Percentiles rank a stretch among this genome's conserved stretches.
These are phyloP conservation scores for Scyliorhinus canicula DNA, from an alignment of 2,797 vertebrate species.

Conservation along the genomic window DNA sequence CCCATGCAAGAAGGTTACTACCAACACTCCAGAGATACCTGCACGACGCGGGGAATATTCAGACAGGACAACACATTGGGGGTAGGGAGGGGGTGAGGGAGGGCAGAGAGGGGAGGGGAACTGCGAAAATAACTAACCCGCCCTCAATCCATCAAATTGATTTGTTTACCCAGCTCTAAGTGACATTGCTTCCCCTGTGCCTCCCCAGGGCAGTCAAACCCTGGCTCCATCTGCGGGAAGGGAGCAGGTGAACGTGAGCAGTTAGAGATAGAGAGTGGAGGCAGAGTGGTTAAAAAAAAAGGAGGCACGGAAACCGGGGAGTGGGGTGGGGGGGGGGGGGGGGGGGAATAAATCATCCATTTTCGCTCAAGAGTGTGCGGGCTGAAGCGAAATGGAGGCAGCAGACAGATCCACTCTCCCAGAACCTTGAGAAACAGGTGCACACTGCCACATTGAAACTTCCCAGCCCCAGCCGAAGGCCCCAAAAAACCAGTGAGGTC, in stretches of 20 bases:
- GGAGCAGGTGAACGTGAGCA: no score
- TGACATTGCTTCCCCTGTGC: neutral
- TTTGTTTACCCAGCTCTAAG: neutral
- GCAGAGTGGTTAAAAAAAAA: neutral
- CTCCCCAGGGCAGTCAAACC: neutral
- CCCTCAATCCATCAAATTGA: neutral
- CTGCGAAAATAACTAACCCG: neutral
- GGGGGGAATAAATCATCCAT: no score
- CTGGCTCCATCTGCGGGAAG: neutral
- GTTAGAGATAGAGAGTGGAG: neutral
- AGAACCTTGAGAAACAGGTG: constrained; percentile 53
- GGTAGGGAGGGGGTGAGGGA: neutral
- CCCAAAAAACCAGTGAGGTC: constrained; percentile 47
- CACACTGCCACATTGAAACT: constrained; percentile 37
- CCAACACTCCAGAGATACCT: neutral
- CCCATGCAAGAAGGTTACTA: neutral
- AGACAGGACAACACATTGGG: no score
- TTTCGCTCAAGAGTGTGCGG: constrained; percentile 36
- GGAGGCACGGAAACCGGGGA: neutral
- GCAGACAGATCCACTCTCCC: constrained; percentile 52
- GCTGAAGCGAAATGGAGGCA: constrained; percentile 44
- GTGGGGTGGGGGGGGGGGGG: no score
- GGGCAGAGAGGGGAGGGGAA: no score
- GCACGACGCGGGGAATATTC: neutral
- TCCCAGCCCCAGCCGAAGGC: neutral